Conservation (phyloP, 2,888 invertebrate species). For the Drosophila pseudotakahashii region DNA sequence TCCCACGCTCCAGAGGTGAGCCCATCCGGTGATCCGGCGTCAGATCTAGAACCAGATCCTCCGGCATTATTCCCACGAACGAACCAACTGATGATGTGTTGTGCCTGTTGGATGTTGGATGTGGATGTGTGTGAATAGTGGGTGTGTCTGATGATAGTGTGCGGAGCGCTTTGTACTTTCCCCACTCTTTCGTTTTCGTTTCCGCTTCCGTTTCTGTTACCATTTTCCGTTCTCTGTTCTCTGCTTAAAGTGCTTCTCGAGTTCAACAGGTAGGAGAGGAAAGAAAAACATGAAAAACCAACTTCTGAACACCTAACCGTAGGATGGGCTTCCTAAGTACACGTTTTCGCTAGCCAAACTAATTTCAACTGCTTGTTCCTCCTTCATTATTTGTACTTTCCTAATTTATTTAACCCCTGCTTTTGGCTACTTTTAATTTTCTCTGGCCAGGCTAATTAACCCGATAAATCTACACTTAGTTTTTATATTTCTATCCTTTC, state of each 20-base stretch:
- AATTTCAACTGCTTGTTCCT: constrained; percentile 26
- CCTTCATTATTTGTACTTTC: background rate
- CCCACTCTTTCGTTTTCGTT: constrained; percentile 51
- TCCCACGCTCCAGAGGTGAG: constrained; percentile 83
- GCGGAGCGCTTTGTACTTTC: constrained; percentile 44
- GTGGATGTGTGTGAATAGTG: constrained; percentile 10
- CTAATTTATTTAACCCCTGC: constrained; percentile 3
- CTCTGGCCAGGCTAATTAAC: constrained; percentile 1
- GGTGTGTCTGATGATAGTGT: constrained; percentile 9
- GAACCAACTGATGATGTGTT: constrained; percentile 13
- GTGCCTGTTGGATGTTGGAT: constrained; percentile 4
- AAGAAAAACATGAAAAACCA: constrained; percentile 6
- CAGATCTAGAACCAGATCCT: background rate
- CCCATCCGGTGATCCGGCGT: constrained; percentile 6
- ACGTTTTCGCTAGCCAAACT: constrained; percentile 30
- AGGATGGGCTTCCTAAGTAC: constrained; percentile 30
- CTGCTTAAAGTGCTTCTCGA: constrained; percentile 29
- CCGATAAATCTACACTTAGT: background rate
- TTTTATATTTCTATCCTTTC: too few species aligned
- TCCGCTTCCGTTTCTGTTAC: constrained; percentile 45
- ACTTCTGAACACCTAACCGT: constrained; percentile 36
- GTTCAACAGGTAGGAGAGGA: constrained; percentile 58
- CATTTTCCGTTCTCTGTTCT: constrained; percentile 47
- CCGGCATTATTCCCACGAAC: too few species aligned
- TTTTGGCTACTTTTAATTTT: background rate